Evolutionary conservation across 1,140 invertebrate genomes (phyloP).

Genomic region (Calycopis cecrops): DNA sequence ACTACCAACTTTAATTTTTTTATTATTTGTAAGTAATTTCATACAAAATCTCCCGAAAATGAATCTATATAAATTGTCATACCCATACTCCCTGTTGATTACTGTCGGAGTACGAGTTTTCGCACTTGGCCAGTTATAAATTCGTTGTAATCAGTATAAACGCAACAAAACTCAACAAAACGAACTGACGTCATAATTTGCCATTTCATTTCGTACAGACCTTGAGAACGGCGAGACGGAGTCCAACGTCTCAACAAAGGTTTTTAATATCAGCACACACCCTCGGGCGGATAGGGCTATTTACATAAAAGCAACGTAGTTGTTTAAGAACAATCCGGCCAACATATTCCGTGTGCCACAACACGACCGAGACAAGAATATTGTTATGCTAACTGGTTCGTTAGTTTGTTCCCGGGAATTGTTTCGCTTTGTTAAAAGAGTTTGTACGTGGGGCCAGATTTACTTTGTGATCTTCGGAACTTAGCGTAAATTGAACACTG

Average conservation of each 20-base stretch:
- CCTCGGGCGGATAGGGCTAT: conserved; percentile 55
- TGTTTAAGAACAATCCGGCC: conserved; percentile 56
- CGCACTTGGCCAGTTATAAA: too few relatives aligned
- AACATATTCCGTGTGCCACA: conserved; percentile 47
- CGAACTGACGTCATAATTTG: too few relatives aligned
- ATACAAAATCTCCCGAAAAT: too few relatives aligned
- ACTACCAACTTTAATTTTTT: too few relatives aligned
- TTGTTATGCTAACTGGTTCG: conserved; percentile 72
- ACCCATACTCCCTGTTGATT: too few relatives aligned
- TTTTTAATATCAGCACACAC: conserved; percentile 68
- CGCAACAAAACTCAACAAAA: too few relatives aligned
- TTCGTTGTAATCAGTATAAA: too few relatives aligned
- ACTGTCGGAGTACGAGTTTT: too few relatives aligned
- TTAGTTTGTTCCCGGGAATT: conserved; percentile 68
- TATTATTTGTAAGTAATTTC: too few relatives aligned
- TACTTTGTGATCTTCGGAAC: conserved; percentile 45
- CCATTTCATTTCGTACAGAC: not conserved
- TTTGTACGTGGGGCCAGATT: conserved; percentile 42
- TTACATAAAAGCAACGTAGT: conserved; percentile 58
- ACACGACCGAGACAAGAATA: conserved; percentile 58
- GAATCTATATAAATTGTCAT: too few relatives aligned
- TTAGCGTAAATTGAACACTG: too few relatives aligned
- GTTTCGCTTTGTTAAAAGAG: conserved; percentile 62
- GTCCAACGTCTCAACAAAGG: conserved; percentile 48
- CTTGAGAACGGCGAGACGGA: not conserved